phyloP scores from a whole-genome alignment of 2,888 invertebrate species.

The Hypercompe scribonia region DNA sequence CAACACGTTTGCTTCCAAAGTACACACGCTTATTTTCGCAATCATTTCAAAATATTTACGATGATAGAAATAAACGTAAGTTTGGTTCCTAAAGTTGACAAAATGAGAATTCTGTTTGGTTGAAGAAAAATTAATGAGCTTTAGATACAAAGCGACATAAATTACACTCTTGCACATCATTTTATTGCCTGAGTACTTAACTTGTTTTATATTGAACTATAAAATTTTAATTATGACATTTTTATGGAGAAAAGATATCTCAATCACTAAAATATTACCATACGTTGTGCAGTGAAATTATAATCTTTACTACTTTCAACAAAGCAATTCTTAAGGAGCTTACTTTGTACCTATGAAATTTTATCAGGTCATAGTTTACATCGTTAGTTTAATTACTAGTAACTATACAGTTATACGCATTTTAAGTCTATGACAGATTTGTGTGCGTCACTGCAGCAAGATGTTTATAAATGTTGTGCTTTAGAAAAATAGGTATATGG shows the following conservation, averaged over 20 bases:
- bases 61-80: slow-evolving; percentile 62
- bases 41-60: slow-evolving; percentile 66
- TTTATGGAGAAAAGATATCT: slow-evolving; percentile 28
- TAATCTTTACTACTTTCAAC: not conserved
- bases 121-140: slow-evolving; percentile 17
- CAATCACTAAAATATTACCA: not conserved
- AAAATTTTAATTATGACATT: slow-evolving; percentile 35
- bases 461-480: too few relatives aligned
- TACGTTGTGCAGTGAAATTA: not conserved
- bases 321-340: too few relatives aligned
- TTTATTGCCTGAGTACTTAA: slow-evolving; percentile 27
- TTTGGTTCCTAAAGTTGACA: slow-evolving; percentile 31
- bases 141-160: not conserved
- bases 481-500: too few relatives aligned
- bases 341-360: too few relatives aligned
- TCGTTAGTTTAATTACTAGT: not conserved
- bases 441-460: too few relatives aligned
- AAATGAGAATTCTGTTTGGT: slow-evolving; percentile 31
- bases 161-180: not conserved
- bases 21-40: slow-evolving; percentile 75
- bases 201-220: slow-evolving; percentile 34
- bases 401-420: not conserved
- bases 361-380: not conserved
- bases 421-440: not conserved
- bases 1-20: slow-evolving; percentile 77